A percentile compares a stretch with the other conserved stretches of the same genome.
phyloP scores from a whole-genome alignment of 2,113 vertebrate species.

The Macquaria ambigua region DNA sequence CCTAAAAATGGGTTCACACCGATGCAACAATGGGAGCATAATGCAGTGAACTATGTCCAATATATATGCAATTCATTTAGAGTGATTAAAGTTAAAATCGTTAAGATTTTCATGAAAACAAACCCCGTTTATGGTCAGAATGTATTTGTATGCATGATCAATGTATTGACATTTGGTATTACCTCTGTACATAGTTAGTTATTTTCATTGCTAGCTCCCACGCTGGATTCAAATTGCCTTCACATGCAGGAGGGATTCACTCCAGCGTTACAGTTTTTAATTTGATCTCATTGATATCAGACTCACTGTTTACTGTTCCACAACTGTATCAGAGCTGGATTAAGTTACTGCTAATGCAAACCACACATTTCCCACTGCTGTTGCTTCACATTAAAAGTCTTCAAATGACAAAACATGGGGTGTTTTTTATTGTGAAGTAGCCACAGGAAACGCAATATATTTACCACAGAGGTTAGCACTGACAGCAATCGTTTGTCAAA shows the following conservation, averaged over 20 bases:
- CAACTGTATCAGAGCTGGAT: too few species aligned
- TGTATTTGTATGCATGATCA: not conserved
- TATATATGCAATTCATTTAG: not conserved
- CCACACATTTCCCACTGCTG: too few species aligned
- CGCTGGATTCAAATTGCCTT: not conserved
- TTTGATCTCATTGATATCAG: not conserved
- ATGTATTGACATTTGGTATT: not conserved
- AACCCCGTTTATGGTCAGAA: not conserved
- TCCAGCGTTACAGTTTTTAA: not conserved
- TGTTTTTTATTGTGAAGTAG: not conserved
- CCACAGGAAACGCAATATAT: not conserved
- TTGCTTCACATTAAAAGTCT: too few species aligned
- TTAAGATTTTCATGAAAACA: not conserved
- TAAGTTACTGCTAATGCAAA: too few species aligned
- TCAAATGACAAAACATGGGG: too few species aligned
- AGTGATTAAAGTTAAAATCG: not conserved
- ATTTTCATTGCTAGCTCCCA: not conserved
- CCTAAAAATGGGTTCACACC: not conserved
- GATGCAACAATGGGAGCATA: not conserved
- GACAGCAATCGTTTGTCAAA: too few species aligned
- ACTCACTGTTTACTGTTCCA: too few species aligned
- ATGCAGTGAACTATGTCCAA: not conserved
- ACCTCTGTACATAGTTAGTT: not conserved
- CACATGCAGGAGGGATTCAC: not conserved
- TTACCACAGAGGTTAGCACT: too few species aligned